phyloP scores from a whole-genome alignment of 2,113 vertebrate species.

The Etia nguti region DNA sequence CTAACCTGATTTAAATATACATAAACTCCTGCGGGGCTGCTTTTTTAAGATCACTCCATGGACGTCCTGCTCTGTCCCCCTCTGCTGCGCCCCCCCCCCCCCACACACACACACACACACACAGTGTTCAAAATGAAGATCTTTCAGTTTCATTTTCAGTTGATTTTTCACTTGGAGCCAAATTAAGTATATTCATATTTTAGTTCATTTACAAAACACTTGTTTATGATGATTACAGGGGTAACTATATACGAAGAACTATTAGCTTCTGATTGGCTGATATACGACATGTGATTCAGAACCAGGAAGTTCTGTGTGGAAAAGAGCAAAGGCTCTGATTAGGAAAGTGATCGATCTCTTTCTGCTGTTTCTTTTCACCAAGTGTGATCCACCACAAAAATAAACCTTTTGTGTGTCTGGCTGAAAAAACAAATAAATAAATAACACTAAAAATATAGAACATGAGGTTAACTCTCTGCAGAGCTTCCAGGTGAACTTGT shows the following conservation, averaged over 20 bases:
- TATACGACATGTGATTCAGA: background rate
- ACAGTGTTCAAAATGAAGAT: background rate
- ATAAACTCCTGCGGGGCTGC: background rate
- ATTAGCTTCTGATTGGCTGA: background rate
- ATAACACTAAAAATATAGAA: background rate
- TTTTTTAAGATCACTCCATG: background rate
- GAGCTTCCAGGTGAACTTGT: background rate
- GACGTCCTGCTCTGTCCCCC: background rate
- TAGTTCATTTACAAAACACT: background rate
- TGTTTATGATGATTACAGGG: background rate
- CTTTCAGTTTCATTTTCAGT: background rate
- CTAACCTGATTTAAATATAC: background rate
- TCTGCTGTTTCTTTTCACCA: background rate
- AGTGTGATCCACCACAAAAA: background rate
- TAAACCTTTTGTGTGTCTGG: rapidly evolving
- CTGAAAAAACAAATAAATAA: background rate
- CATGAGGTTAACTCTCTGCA: background rate
- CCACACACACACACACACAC: too few species aligned
- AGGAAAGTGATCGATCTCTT: background rate
- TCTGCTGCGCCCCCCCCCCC: background rate
- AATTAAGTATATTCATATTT: background rate
- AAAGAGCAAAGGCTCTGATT: background rate
- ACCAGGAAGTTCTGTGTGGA: background rate
- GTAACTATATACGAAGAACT: background rate
- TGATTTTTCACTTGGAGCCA: background rate